Percentiles rank a stretch among this genome's conserved stretches.
Conservation (phyloP, 2,888 invertebrate genomes). For the Lottia scabra region DNA sequence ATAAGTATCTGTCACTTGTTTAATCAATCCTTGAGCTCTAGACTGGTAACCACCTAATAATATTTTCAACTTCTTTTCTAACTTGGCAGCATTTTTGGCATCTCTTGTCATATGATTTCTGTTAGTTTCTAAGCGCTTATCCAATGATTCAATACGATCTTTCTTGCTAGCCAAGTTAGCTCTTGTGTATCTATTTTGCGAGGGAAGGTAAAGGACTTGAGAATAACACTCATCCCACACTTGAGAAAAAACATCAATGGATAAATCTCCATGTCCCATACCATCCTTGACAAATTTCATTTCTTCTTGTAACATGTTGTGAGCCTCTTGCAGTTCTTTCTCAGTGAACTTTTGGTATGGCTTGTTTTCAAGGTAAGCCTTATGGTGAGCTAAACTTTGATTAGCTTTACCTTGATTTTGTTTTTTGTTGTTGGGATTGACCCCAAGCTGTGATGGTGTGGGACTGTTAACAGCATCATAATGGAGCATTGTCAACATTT, state of each 20-base stretch:
- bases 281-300: slow-evolving; percentile 91
- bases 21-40: slow-evolving; percentile 85
- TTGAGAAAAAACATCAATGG: slow-evolving; percentile 87
- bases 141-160: slow-evolving; percentile 92
- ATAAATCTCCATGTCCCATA: slow-evolving; percentile 95
- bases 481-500: slow-evolving; percentile 96
- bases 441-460: slow-evolving; percentile 63
- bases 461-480: slow-evolving; percentile 89
- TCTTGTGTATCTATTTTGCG: slow-evolving; percentile 91
- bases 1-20: slow-evolving; percentile 75
- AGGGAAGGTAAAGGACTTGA: slow-evolving; percentile 90
- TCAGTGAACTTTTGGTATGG: slow-evolving; percentile 82
- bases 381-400: slow-evolving; percentile 54
- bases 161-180: slow-evolving; percentile 96
- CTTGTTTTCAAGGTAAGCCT: slow-evolving; percentile 87
- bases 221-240: slow-evolving; percentile 98
- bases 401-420: slow-evolving; percentile 56
- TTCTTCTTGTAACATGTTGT: slow-evolving; percentile 73
- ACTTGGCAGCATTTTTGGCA: slow-evolving; percentile 95
- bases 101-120: slow-evolving; percentile 96
- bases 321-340: slow-evolving; percentile 68
- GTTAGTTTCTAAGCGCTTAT: slow-evolving; percentile 88
- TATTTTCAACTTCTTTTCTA: slow-evolving; percentile 96
- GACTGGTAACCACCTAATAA: slow-evolving; percentile 92
- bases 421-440: slow-evolving; percentile 54